These are phyloP conservation scores for Aphelocoma californica DNA, from an alignment of 2,797 vertebrate genomes.

Conservation along the genomic window DNA sequence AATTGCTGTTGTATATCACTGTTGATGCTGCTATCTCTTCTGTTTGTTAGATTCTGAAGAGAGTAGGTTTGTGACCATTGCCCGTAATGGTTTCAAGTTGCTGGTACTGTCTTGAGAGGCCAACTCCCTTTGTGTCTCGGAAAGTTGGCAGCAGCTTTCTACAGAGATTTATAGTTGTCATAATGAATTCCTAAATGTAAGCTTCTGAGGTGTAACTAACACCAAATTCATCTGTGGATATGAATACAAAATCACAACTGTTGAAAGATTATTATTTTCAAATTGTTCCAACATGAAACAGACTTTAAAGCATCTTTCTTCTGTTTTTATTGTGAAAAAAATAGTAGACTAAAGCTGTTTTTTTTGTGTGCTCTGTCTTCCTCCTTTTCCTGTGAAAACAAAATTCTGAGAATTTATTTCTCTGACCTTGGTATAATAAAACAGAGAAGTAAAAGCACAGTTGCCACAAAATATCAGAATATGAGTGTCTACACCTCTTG, in stretches of 20 bases:
- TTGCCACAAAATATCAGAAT: conserved; percentile 5
- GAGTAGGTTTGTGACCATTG: background rate
- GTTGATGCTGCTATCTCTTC: background rate
- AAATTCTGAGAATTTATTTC: background rate
- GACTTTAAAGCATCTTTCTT: background rate
- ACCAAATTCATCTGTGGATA: background rate
- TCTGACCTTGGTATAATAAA: background rate
- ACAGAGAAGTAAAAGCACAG: background rate
- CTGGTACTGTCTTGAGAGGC: background rate
- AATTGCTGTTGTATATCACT: background rate
- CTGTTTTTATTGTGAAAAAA: background rate
- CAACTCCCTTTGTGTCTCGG: background rate
- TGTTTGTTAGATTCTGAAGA: background rate
- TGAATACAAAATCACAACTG: background rate
- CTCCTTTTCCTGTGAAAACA: background rate
- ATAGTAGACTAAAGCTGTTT: background rate
- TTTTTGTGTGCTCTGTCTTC: background rate
- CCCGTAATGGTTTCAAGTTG: background rate
- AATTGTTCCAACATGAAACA: background rate
- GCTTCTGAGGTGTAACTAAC: background rate
- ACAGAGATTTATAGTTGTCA: background rate
- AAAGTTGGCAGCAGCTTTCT: background rate
- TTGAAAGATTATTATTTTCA: background rate
- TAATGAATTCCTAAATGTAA: background rate
- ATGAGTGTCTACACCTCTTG: background rate